phyloP scores from a whole-genome alignment of 2,113 vertebrate genomes.

The Ceratotherium simum region DNA sequence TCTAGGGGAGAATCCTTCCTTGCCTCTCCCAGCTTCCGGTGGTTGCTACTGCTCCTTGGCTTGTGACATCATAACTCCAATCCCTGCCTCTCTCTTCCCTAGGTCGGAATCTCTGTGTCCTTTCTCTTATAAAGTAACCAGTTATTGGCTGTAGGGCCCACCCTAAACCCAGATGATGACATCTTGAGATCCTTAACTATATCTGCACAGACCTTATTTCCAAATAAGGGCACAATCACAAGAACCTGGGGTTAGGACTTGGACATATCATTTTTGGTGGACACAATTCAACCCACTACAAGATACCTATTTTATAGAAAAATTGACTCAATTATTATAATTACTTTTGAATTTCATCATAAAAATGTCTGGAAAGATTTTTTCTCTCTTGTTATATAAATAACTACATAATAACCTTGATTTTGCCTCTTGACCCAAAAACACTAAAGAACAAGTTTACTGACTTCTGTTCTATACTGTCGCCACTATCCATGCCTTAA shows the following conservation, averaged over 20 bases:
- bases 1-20: not conserved
- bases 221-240: not conserved
- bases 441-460: not conserved
- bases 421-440: not conserved
- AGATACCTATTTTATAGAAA: not conserved
- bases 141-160: not conserved
- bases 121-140: not conserved
- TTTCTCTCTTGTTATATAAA: not conserved
- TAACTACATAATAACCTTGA: not conserved
- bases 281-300: not conserved
- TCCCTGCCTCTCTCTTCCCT: not conserved
- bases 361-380: not conserved
- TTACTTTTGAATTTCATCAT: not conserved
- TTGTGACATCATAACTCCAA: not conserved
- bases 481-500: not conserved
- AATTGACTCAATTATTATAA: not conserved
- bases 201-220: not conserved
- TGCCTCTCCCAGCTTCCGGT: not conserved
- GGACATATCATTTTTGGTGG: not conserved
- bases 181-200: not conserved
- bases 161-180: not conserved
- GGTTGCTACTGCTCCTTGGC: not conserved
- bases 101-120: not conserved
- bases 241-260: not conserved
- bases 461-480: not conserved